These are phyloP conservation scores for Eretmochelys imbricata DNA, from an alignment of 2,113 vertebrate species.

Conservation along the genomic window DNA sequence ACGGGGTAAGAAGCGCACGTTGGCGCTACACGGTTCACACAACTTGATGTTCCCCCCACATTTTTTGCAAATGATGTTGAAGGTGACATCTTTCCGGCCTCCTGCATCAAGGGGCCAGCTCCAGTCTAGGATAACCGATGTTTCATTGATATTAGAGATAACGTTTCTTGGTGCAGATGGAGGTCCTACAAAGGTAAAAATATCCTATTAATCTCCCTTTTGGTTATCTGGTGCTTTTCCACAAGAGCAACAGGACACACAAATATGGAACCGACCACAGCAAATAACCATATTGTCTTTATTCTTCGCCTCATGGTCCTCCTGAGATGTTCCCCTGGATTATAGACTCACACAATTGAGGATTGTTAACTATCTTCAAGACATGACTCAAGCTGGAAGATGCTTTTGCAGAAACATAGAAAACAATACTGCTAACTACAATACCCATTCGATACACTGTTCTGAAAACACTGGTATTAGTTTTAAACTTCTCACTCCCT, in stretches of 20 bases:
- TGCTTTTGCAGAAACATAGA: background rate
- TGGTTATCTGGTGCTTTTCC: background rate
- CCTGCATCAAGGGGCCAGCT: constrained; percentile 94
- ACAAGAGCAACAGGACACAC: background rate
- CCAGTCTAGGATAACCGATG: constrained; percentile 98
- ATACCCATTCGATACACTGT: constrained; percentile 22
- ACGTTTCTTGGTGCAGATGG: constrained; percentile 94
- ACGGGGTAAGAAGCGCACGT: constrained; percentile 91
- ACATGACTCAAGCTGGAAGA: background rate
- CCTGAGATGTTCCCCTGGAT: constrained; percentile 17
- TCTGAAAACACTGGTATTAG: constrained; percentile 33
- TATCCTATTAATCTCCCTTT: too few relatives aligned
- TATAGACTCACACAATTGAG: constrained; percentile 10
- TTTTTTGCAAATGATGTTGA: constrained; percentile 94
- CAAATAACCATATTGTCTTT: constrained; percentile 40
- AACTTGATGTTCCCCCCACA: constrained; percentile 79
- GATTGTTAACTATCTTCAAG: background rate
- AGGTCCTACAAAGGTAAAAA: constrained; percentile 83
- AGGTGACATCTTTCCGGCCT: constrained; percentile 92
- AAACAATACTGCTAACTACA: background rate
- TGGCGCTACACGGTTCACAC: constrained; percentile 90
- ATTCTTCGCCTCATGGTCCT: constrained; percentile 26
- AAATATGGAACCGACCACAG: background rate
- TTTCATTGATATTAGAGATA: constrained; percentile 98
- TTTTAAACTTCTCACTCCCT: constrained; percentile 56